Evolutionary conservation across 2,797 vertebrate genomes (phyloP).

Genomic region (Tapera naevia): DNA sequence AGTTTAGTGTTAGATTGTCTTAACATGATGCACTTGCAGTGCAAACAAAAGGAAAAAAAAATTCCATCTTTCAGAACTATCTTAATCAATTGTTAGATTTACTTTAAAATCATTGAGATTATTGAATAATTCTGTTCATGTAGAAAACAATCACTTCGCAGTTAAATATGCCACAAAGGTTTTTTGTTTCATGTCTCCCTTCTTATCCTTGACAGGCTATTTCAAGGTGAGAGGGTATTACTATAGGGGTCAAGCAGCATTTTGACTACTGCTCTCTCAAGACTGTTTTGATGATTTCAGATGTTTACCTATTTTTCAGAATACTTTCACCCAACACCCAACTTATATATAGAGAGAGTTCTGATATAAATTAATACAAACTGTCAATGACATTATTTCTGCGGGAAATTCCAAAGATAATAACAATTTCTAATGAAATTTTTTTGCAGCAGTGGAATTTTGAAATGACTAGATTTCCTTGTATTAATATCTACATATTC

Average conservation of each 20-base stretch:
- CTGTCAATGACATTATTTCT: neutral
- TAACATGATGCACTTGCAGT: slow-evolving; percentile 15
- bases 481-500: neutral
- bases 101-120: slow-evolving; percentile 57
- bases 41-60: neutral
- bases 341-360: neutral
- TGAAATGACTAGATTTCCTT: neutral
- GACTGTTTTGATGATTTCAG: neutral
- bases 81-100: slow-evolving; percentile 48
- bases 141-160: slow-evolving; percentile 62
- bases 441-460: neutral
- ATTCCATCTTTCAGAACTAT: slow-evolving; percentile 48
- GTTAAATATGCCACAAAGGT: slow-evolving; percentile 60
- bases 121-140: slow-evolving; percentile 51
- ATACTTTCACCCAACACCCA: fast-evolving
- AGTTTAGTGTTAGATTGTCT: slow-evolving; percentile 31
- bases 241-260: neutral
- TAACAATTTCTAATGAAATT: neutral
- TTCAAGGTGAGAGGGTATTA: neutral
- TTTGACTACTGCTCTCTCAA: neutral
- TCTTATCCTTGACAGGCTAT: slow-evolving; percentile 26
- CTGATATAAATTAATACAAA: neutral
- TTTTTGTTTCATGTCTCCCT: neutral
- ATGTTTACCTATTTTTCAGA: neutral
- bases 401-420: neutral